Conservation (phyloP, 2,797 vertebrate genomes). For the Rhinella marina region DNA sequence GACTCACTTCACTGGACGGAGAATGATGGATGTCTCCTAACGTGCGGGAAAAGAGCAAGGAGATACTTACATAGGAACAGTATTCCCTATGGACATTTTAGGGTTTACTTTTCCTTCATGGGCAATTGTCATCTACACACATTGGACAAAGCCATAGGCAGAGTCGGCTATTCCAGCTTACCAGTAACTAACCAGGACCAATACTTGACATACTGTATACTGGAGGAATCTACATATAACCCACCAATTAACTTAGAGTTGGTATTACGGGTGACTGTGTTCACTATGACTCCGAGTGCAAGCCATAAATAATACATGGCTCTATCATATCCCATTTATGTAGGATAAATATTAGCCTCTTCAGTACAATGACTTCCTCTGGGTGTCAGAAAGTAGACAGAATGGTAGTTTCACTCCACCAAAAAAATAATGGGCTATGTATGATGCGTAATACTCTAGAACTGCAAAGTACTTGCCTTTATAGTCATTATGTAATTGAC, state of each 20-base stretch:
- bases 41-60: conserved; percentile 41
- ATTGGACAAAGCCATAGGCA: not conserved
- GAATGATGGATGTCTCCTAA: conserved; percentile 6
- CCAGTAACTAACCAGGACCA: not conserved
- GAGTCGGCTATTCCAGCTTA: not conserved
- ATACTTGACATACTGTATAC: not conserved
- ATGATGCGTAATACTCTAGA: not conserved
- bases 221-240: not conserved
- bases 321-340: not conserved
- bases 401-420: not conserved
- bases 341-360: not conserved
- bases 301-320: not conserved
- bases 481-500: not conserved
- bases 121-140: conserved; percentile 8
- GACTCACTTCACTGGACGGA: conserved; percentile 37
- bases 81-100: conserved; percentile 10
- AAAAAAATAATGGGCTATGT: not conserved
- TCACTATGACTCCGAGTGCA: not conserved
- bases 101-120: conserved; percentile 31
- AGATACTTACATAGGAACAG: conserved; percentile 39
- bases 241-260: not conserved
- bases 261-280: not conserved
- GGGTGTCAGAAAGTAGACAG: not conserved
- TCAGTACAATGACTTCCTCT: not conserved
- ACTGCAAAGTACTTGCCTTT: not conserved